phyloP scores from a whole-genome alignment of 2,888 invertebrate genomes.

The Tenthredo scrophulariae region DNA sequence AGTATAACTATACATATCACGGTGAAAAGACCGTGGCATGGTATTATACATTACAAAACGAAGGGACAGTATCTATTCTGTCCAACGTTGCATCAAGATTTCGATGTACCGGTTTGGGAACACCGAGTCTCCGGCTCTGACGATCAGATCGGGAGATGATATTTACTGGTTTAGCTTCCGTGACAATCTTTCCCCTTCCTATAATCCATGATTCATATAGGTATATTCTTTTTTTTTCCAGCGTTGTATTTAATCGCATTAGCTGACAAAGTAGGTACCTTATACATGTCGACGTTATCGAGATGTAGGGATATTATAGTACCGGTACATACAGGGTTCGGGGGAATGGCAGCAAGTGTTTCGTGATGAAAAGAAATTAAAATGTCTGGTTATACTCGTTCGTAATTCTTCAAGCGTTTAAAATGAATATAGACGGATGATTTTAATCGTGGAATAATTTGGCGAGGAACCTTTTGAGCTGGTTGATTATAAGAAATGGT shows the following conservation, averaged over 20 bases:
- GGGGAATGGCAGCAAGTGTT: slow-evolving; percentile 23
- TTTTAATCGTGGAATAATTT: slow-evolving; percentile 35
- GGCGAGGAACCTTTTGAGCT: not conserved
- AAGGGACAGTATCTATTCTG: slow-evolving; percentile 36
- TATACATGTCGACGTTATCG: slow-evolving; percentile 31
- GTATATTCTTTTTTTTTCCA: not conserved
- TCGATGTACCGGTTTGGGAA: slow-evolving; percentile 50
- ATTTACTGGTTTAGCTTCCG: slow-evolving; percentile 50
- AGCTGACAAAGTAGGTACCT: slow-evolving; percentile 48
- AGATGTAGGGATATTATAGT: slow-evolving; percentile 36
- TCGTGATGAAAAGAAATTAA: slow-evolving; percentile 28
- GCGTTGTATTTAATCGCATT: slow-evolving; percentile 45
- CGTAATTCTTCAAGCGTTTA: not conserved
- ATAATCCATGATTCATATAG: not conserved
- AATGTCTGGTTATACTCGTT: slow-evolving; percentile 3
- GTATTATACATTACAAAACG: slow-evolving; percentile 44
- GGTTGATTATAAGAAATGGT: slow-evolving; percentile 40
- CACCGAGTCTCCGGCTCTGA: slow-evolving; percentile 38
- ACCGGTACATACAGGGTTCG: not conserved
- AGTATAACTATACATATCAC: slow-evolving; percentile 1
- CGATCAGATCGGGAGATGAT: slow-evolving; percentile 45
- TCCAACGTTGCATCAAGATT: slow-evolving; percentile 45
- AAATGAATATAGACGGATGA: slow-evolving; percentile 6
- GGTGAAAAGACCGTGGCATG: slow-evolving; percentile 16
- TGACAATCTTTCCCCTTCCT: slow-evolving; percentile 29